Conservation (phyloP, 2,113 vertebrate genomes). For the Philantomba maxwellii region DNA sequence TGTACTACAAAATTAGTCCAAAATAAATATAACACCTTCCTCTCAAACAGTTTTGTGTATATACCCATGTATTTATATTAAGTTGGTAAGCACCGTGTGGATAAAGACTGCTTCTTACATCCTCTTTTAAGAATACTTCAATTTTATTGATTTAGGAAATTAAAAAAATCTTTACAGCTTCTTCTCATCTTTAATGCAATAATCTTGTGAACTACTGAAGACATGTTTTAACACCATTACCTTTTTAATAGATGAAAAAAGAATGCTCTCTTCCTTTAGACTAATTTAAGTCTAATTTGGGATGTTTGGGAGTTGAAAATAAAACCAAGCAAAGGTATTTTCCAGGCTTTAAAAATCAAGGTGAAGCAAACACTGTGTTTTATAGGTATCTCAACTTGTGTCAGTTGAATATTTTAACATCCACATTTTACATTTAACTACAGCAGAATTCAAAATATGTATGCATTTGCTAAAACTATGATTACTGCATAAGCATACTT, state of each 20-base stretch:
- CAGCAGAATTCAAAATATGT: not conserved
- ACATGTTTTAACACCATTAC: not conserved
- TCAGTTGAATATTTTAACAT: not conserved
- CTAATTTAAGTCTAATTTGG: not conserved
- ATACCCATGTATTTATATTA: too few species aligned
- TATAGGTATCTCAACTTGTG: not conserved
- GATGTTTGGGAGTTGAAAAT: conserved; percentile 4
- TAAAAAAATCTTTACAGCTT: not conserved
- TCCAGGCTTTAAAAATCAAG: not conserved
- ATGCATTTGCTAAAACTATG: not conserved
- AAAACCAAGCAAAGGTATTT: not conserved
- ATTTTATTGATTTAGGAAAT: not conserved
- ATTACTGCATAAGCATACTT: not conserved
- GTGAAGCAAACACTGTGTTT: not conserved
- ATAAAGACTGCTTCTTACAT: not conserved
- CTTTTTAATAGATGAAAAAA: not conserved
- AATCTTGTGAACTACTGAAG: not conserved
- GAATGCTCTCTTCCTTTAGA: not conserved
- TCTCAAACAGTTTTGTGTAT: too few species aligned
- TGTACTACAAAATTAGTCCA: too few species aligned
- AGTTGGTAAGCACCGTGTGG: too few species aligned
- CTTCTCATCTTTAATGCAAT: not conserved
- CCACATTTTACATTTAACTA: not conserved
- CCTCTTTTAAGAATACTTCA: not conserved
- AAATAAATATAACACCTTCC: too few species aligned